A percentile compares a stretch with the other conserved stretches of the same genome.
phyloP scores from a whole-genome alignment of 2,113 vertebrate species.

The Tor tambroides region DNA sequence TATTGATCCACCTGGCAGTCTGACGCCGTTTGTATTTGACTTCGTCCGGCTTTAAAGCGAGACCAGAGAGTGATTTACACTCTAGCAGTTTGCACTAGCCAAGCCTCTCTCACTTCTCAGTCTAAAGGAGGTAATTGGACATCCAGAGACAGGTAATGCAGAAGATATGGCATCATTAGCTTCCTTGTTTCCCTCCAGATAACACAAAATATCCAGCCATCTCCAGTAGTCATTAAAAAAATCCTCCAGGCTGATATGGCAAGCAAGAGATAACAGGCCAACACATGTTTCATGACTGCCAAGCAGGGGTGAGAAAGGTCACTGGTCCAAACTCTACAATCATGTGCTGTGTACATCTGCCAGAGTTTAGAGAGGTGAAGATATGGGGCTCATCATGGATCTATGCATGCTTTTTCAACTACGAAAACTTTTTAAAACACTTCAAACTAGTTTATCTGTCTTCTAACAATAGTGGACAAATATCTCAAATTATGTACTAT shows the following conservation, averaged over 20 bases:
- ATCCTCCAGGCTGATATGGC: constrained; percentile 10
- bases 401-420: not conserved
- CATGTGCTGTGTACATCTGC: not conserved
- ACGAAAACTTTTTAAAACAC: not conserved
- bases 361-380: not conserved
- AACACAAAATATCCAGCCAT: constrained; percentile 48
- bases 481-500: too few relatives aligned
- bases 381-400: not conserved
- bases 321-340: not conserved
- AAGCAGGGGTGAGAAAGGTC: not conserved
- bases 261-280: constrained; percentile 5
- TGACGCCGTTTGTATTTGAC: constrained; percentile 34
- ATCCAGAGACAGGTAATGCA: constrained; percentile 51
- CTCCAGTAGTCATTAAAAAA: constrained; percentile 54
- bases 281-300: not conserved
- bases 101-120: constrained; percentile 2
- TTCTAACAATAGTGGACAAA: too few relatives aligned
- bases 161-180: constrained; percentile 52
- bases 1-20: constrained; percentile 53
- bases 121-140: constrained; percentile 51
- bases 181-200: constrained; percentile 28
- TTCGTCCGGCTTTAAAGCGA: constrained; percentile 29
- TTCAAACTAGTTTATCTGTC: too few relatives aligned
- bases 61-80: constrained; percentile 53
- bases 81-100: constrained; percentile 19